Evolutionary conservation across 35 echinoderm and acorn worm species (phyloP).

Genomic region (Apostichopus japonicus): DNA sequence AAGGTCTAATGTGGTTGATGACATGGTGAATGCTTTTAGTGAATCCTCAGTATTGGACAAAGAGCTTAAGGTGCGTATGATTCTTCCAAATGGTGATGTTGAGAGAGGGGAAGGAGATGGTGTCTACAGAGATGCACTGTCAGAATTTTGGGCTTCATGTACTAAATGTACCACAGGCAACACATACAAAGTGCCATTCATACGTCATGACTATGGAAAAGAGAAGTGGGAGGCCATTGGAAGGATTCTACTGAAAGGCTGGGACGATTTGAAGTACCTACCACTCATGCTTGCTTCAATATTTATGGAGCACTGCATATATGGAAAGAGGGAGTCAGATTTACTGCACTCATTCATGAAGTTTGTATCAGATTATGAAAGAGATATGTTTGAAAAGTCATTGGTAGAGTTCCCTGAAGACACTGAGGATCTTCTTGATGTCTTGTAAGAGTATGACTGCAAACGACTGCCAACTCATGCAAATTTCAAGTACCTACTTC

Average conservation of each 20-base stretch:
- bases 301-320: background rate
- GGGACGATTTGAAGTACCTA: background rate
- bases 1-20: constrained; percentile 4
- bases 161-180: background rate
- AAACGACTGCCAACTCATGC: background rate
- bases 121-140: background rate
- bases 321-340: background rate
- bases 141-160: constrained; percentile 11
- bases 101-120: constrained; percentile 14
- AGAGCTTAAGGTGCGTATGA: background rate
- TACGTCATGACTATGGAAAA: constrained; percentile 18
- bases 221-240: constrained; percentile 30
- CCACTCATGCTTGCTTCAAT: background rate
- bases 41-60: background rate
- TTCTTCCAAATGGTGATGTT: background rate
- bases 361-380: constrained; percentile 43
- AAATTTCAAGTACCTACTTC: background rate
- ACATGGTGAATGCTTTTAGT: background rate
- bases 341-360: constrained; percentile 30
- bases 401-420: constrained; percentile 3
- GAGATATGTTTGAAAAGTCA: constrained; percentile 2
- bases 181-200: background rate
- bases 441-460: constrained; percentile 1
- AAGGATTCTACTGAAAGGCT: constrained; percentile 3
- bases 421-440: constrained; percentile 41